Evolutionary conservation across 2,797 vertebrate species (phyloP).

Genomic region (Amphiprion clarkii): DNA sequence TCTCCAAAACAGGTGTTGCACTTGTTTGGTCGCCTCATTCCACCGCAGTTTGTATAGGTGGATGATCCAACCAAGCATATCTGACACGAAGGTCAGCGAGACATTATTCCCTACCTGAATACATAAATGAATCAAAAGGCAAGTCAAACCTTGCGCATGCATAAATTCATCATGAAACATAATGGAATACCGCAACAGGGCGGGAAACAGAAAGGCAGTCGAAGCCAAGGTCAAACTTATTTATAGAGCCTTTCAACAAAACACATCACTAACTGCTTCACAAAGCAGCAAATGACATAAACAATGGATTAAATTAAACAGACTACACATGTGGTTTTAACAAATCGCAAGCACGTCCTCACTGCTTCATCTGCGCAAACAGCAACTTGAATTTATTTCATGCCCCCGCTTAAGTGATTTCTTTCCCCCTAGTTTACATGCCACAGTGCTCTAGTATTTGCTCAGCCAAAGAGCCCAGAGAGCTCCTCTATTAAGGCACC

Average conservation of each 20-base stretch:
- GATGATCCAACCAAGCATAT: slow-evolving; percentile 53
- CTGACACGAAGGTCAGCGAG: slow-evolving; percentile 64
- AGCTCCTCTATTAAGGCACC: slow-evolving; percentile 55
- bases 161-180: slow-evolving; percentile 59
- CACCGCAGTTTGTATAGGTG: slow-evolving; percentile 46
- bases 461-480: slow-evolving; percentile 51
- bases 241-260: slow-evolving; percentile 49
- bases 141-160: slow-evolving; percentile 40
- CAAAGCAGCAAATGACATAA: slow-evolving; percentile 45
- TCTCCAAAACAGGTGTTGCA: slow-evolving; percentile 80
- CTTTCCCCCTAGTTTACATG: slow-evolving; percentile 40
- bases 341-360: slow-evolving; percentile 39
- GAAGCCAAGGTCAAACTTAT: slow-evolving; percentile 65
- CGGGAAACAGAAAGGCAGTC: slow-evolving; percentile 41
- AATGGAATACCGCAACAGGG: slow-evolving; percentile 48
- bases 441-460: slow-evolving; percentile 58
- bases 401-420: slow-evolving; percentile 44
- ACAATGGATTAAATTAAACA: slow-evolving; percentile 31
- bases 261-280: slow-evolving; percentile 48
- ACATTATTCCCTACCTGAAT: slow-evolving; percentile 41
- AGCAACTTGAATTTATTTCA: slow-evolving; percentile 41
- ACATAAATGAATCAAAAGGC: slow-evolving; percentile 50
- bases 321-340: slow-evolving; percentile 14
- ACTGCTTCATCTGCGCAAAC: slow-evolving; percentile 18
- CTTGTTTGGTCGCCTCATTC: slow-evolving; percentile 69